These are phyloP conservation scores for Neuroscelio doddi DNA, from an alignment of 2,888 invertebrate species.

Conservation along the genomic window DNA sequence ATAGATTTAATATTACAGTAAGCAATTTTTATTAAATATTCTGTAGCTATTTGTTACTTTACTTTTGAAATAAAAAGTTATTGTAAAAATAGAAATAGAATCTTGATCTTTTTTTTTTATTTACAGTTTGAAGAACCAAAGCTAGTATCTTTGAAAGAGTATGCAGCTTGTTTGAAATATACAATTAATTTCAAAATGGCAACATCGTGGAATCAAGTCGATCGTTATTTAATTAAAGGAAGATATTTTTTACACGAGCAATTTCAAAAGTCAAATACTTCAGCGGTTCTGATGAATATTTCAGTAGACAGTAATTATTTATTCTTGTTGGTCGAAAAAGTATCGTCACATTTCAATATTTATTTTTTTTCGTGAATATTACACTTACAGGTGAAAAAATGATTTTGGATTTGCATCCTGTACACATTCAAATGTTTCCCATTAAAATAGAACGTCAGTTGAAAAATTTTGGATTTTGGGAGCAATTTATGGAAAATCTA, in stretches of 20 bases:
- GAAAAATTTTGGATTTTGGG: slow-evolving; percentile 40
- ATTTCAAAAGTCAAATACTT: slow-evolving; percentile 21
- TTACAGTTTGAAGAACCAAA: slow-evolving; percentile 50
- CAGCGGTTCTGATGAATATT: slow-evolving; percentile 58
- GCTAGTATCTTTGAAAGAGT: slow-evolving; percentile 55
- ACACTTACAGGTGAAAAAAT: neutral
- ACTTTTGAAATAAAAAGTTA: no score
- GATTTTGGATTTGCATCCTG: slow-evolving; percentile 14
- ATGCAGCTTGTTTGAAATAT: slow-evolving; percentile 61
- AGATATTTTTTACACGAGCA: slow-evolving; percentile 55
- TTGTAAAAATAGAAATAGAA: no score
- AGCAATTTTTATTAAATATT: no score
- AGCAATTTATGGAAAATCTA: slow-evolving; percentile 53
- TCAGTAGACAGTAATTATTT: slow-evolving; percentile 45
- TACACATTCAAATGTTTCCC: slow-evolving; percentile 49
- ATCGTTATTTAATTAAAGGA: slow-evolving; percentile 55
- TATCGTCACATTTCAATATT: neutral
- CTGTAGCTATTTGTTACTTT: no score
- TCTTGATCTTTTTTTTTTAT: no score
- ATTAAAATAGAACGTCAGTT: slow-evolving; percentile 53
- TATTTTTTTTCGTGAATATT: neutral
- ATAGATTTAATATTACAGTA: no score
- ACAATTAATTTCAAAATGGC: slow-evolving; percentile 61
- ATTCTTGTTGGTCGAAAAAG: neutral
- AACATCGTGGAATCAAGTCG: slow-evolving; percentile 66